Evolutionary conservation across 2,888 invertebrate species (phyloP), one percentile per base, ranked within the genome.

Genomic region (Aphidius colemani): DNA sequence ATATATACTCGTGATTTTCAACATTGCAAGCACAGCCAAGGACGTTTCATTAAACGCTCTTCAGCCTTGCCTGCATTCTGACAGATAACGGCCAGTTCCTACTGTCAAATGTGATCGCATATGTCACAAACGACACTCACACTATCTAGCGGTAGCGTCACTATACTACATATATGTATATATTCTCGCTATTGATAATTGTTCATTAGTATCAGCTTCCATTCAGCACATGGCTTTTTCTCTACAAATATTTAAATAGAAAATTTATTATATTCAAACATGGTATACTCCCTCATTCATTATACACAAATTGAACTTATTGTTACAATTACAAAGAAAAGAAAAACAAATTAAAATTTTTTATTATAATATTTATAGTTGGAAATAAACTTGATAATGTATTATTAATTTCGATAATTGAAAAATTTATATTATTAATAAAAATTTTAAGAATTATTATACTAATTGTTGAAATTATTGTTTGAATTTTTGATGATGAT

Each of bases 181-280:
- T 30, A 30, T 30, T 30, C 30, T 30, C 30, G 5, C 30, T 30
- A 63, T 64, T 60, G 62, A 68, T 69, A 69, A 69, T 69, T 68
- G 68, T 68, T 68, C 66, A 64, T 68, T 70, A 70, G 68, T 69
- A 67, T 67, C 66, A 49, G 58, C 56, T 46, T 57, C 6, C 9
- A 41, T 10, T 10, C 7, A 30, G 30, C 30, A 30, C 30, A 30
- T 30, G 30, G 30, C 5, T 30, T 5, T 30, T 30, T 30, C 30
- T 30, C 30, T 30, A 30, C 2, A 30, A 30, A 30, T 30, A 30
- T 30, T 30, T 30, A 30, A 30, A 30, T 30, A 5, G 30, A 30
- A 30, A 30, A 30, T 30, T 30, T 30, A 30, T 30, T 5, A 30
- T 30, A 4, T 30, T 30, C 30, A 30, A 30, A 30, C 30, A 30